Evolutionary conservation across 2,797 vertebrate species (phyloP), one percentile per base, ranked within the genome.

Genomic region (Myiotriccus ornatus): DNA sequence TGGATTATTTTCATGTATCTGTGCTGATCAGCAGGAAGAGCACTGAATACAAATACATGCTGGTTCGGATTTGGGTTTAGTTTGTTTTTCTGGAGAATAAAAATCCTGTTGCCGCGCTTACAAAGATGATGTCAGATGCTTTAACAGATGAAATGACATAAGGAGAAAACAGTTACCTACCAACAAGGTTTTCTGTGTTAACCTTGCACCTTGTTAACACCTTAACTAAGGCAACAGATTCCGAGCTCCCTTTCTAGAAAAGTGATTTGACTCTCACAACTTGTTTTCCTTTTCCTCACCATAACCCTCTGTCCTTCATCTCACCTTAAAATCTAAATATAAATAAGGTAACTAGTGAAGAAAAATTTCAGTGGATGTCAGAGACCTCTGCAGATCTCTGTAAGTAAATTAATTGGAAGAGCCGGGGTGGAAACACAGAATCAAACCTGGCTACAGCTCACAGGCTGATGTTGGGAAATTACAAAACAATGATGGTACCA

Each of bases 361-460:
- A 89, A 91, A 90, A 89, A 23, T 15, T 46, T 47, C 56, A 49
- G 32, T 9, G n/a, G 39, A 34, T 0, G 0, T 5, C 50, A 57
- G 46, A 71, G 57, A 28, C 18, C 20, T 60, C n/a, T 52, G 28
- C 37, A 84, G 70, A 32, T 55, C 73, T 52, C 57, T 44, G n/a
- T 13, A 63, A 41, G 37, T 46, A 57, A 53, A 9, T 21, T 19
- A 57, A 47, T 8, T 14, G 69, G 56, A 44, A 73, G 16, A 60
- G 44, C 1, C 46, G 35, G 21, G 22, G 24, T 35, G 34, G 63
- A 49, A 84, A 34, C 1, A 5, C 0, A 0, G 12, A 44, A 46
- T 28, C 23, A 62, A 55, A 65, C 3, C 34, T 63, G 59, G 17
- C 30, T 9, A 12, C 18, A 34, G 22, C 0, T 12, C 37, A 12